Evolutionary conservation across 2,797 vertebrate genomes (phyloP), one percentile per base, ranked within the genome.

Genomic region (Anas capensis): DNA sequence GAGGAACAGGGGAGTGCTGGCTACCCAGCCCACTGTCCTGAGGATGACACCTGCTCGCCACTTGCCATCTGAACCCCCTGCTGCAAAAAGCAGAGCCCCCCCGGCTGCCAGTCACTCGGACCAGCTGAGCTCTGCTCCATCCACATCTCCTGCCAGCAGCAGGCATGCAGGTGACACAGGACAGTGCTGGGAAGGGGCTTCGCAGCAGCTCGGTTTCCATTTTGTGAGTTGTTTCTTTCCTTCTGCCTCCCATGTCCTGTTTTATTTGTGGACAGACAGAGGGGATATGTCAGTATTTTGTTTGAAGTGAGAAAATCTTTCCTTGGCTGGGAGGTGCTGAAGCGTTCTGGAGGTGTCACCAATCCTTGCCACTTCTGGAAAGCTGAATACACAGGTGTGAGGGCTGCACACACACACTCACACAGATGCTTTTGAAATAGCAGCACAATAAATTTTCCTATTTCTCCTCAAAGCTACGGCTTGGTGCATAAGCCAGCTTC

Each of bases 141-240:
- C 19, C 11, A 61, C 8, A 4, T 12, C 34, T 70, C 38, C 75
- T 54, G 66, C n/a, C 71, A 68, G 34, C 40, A 62, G 51, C 53
- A 70, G 16, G 42, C 34, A 18, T 0, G 0, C 53, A 51, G 61
- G 57, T 58, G 65, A 57, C 42, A 31, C 14, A 19, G 61, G 46
- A 3, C 34, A 13, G 17, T 87, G 51, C 33, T 87, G 54, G 10
- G 40, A 38, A 68, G 54, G 87, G 31, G 27, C 72, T 15, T 65
- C 46, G 19, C 15, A 77, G 33, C 34, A 76, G 76, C 31, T 69
- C 49, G 4, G 5, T 21, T 86, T 69, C 29, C 46, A 80, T 2
- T 44, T 34, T 54, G 24, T 11, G 60, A 62, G 16, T 44, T 7
- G 8, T 18, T 70, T 44, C 29, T 42, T 84, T 71, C 58, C 60